Evolutionary conservation across 2,888 invertebrate genomes (phyloP), one percentile per base, ranked within the genome.

Genomic region (Dynastes maya): DNA sequence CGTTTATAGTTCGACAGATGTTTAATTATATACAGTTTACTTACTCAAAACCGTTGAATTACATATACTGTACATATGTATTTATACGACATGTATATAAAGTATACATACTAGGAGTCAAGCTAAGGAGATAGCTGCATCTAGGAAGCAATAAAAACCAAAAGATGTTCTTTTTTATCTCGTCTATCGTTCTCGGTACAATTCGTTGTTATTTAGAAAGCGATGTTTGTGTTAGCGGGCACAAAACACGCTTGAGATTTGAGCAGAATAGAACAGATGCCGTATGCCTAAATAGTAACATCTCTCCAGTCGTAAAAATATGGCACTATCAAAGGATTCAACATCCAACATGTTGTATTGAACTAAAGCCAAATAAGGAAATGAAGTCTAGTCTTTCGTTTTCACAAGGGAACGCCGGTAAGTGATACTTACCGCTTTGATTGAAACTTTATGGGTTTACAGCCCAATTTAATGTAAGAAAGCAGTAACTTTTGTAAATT

Each of bases 1-100:
- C 55, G 55, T 55, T 55, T 55, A 55, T 55, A 55, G 55, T 55
- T 55, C n/a, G 22, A 55, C 55, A 55, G 55, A 55, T 55, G 55
- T 55, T 55, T 55, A 55, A 55, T 55, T 55, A 22, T 55, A 55
- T 22, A 55, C 55, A 55, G 55, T 55, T 55, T 55, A 55, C 55
- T 55, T 55, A 16, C 5, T 55, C 22, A 22, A 55, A 55, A 55
- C 55, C 55, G 55, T 55, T 55, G 55, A 16, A 55, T 45, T 16
- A 16, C 16, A 16, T 16, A 16, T 16, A 16, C 16, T 16, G 16
- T 45, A 45, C 45, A 45, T 45, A 45, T 11, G 45, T 45, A 45
- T 2, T 2, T 45, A 11, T 45, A 45, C 11, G 45, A 45, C 45
- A 11, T 40, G 40, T 55, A 55, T n/a, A 22, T 22, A 22, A 55